Conservation (phyloP, 2,797 vertebrate genomes). For the Pelodytes ibericus region DNA sequence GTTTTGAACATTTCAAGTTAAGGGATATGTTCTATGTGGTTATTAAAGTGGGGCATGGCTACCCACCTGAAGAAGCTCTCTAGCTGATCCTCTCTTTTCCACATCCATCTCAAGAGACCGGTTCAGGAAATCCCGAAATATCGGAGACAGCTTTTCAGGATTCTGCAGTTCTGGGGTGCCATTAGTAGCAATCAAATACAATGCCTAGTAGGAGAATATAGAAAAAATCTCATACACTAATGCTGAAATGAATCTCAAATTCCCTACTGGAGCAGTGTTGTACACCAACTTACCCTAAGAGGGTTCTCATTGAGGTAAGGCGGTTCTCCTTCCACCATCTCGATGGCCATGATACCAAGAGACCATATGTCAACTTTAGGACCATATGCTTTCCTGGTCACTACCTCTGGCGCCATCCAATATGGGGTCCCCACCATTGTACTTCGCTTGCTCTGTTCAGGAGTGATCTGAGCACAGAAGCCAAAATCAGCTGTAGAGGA, state of each 20-base stretch:
- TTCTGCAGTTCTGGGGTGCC: conserved; percentile 97
- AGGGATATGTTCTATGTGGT: too few relatives aligned
- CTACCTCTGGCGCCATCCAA: conserved; percentile 98
- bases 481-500: conserved; percentile 89
- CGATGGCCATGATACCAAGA: conserved; percentile 97
- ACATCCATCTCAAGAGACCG: conserved; percentile 97
- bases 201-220: conserved; percentile 74
- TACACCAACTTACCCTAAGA: conserved; percentile 81
- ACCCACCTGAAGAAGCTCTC: conserved; percentile 91
- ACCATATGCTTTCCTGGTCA: conserved; percentile 95
- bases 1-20: too few relatives aligned
- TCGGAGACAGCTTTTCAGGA: conserved; percentile 93
- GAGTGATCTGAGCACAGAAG: conserved; percentile 98
- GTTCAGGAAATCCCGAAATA: conserved; percentile 96
- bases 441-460: conserved; percentile 96
- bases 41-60: too few relatives aligned
- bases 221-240: not conserved
- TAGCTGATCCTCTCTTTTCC: conserved; percentile 93
- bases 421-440: conserved; percentile 98
- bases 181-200: conserved; percentile 97
- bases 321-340: conserved; percentile 98
- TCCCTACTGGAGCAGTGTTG: not conserved
- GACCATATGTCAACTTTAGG: conserved; percentile 99
- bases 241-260: not conserved
- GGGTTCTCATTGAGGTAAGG: conserved; percentile 98